Percentiles rank a stretch among this genome's conserved stretches.
phyloP scores from a whole-genome alignment of 2,113 vertebrate species.

The Sitta europaea region DNA sequence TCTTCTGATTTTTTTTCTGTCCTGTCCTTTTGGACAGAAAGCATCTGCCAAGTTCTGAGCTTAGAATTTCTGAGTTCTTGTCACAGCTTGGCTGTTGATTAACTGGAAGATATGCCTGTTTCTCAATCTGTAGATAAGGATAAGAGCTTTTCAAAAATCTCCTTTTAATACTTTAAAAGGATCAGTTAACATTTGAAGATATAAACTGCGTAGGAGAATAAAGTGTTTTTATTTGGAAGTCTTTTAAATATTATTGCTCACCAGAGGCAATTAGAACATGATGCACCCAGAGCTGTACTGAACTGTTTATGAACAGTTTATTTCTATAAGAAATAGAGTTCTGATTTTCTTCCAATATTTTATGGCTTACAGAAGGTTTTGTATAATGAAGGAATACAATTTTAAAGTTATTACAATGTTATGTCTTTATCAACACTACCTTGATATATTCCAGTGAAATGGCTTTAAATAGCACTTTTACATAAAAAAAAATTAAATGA shows the following conservation, averaged over 20 bases:
- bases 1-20: neutral
- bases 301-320: neutral
- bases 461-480: neutral
- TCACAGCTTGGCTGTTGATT: neutral
- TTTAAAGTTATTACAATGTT: neutral
- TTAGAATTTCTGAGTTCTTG: neutral
- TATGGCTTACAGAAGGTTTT: neutral
- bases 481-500: neutral
- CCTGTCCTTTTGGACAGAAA: neutral
- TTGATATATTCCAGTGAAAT: neutral
- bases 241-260: slow-evolving; percentile 8
- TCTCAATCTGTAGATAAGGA: neutral
- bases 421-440: neutral
- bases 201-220: neutral
- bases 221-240: neutral
- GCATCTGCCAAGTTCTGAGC: neutral
- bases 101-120: neutral
- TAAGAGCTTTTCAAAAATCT: neutral
- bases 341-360: slow-evolving; percentile 4
- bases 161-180: neutral
- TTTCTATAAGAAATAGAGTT: neutral
- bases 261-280: neutral
- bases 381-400: neutral
- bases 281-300: neutral
- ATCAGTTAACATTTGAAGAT: slow-evolving; percentile 8